Percentiles rank a stretch among this genome's conserved stretches.
These are phyloP conservation scores for Anastrepha obliqua DNA, from an alignment of 1,140 invertebrate species.

Conservation along the genomic window DNA sequence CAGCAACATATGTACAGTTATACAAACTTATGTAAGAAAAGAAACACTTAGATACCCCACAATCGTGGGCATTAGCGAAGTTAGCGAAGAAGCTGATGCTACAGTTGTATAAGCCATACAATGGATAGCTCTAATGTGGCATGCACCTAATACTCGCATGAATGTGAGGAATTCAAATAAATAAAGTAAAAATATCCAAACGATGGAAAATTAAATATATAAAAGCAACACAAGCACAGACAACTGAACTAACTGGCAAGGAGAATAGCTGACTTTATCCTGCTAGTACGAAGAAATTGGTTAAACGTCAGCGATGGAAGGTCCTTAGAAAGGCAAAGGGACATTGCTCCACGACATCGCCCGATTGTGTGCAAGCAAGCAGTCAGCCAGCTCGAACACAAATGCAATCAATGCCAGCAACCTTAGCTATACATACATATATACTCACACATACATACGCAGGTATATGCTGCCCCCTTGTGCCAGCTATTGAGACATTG, in stretches of 20 bases:
- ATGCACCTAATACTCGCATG: background rate
- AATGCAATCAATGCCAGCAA: conserved; percentile 48
- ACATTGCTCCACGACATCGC: conserved; percentile 34
- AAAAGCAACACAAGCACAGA: background rate
- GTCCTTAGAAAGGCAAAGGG: conserved; percentile 50
- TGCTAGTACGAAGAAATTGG: conserved; percentile 16
- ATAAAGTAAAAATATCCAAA: conserved; percentile 18
- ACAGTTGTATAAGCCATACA: background rate
- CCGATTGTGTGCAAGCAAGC: background rate
- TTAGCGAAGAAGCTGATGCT: background rate
- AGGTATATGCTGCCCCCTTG: background rate
- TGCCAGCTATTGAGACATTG: conserved; percentile 15
- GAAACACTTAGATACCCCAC: background rate
- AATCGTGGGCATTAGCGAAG: background rate
- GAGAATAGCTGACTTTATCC: conserved; percentile 16
- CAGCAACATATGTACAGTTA: background rate
- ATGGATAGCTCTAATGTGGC: background rate
- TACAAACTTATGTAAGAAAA: background rate
- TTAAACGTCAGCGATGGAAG: background rate
- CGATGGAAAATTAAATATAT: background rate
- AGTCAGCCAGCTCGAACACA: background rate
- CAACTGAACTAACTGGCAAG: background rate
- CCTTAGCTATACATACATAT: background rate
- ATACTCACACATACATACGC: background rate
- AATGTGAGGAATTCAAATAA: background rate